Base-by-base conservation (phyloP, 2,888 invertebrate genomes). In the Microctonus hyperodae region DNA sequence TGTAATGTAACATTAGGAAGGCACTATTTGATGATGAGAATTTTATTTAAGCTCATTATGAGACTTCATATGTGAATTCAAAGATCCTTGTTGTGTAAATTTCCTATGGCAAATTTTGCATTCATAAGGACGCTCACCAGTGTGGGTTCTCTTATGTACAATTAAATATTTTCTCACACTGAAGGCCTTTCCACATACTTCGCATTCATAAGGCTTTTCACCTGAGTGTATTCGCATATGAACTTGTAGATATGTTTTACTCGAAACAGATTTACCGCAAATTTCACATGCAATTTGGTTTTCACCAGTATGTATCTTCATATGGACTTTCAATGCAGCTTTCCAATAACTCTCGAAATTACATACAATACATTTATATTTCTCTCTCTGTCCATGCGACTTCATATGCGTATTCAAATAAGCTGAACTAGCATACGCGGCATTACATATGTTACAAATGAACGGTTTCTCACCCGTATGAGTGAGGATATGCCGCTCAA, bases 381-480 rank as follows among this genome's bases (percentile, higher is more conserved):
- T 81, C 48, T 80, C 79, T 0, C 78, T 70, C 16, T 79, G 70
- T 0, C 75, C 73, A 57, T 85, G 88, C 1, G 86, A 85, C 6
- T 87, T 88, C 72, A 87, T 76, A 75, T 89, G 88, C 69, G 87
- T 86, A 56, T 86, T 86, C 0, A 89, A 77, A 13, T 87, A 80
- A 33, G 87, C 86, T 11, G 87, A 86, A 0, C 87, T 88, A 0
- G 87, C 83, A 64, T 89, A 89, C 0, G 84, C 78, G 5, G 85
- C 83, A 0, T 86, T 85, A 62, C 88, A 88, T 0, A 85, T 78
- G 7, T 80, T 78, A 71, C 88, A 87, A 0, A 83, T 77, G 48
- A 81, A 86, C 4, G 86, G 81, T 63, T 81, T 85, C 37, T 85
- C 85, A 0, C 85, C 85, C 0, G 82, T 82, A 56, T 85, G 85